These are phyloP conservation scores for Pygoscelis antarcticus DNA, from an alignment of 2,113 vertebrate species.

Conservation along the genomic window DNA sequence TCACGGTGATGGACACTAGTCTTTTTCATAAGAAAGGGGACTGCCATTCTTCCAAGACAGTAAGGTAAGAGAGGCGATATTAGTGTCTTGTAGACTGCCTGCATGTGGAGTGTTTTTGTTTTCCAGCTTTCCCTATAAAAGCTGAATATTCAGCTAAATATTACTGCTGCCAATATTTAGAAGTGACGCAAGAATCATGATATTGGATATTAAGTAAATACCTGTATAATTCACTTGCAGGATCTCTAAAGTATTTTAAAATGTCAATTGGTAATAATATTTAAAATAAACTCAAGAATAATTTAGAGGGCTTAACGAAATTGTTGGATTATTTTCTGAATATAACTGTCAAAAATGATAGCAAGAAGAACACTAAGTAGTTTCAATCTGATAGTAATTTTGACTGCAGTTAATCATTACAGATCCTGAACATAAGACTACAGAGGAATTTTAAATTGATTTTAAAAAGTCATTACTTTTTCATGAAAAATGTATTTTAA, in stretches of 20 bases:
- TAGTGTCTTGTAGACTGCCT: neutral
- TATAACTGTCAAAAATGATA: neutral
- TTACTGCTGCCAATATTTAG: neutral
- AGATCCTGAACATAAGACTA: neutral
- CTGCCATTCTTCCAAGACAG: neutral
- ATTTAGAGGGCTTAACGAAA: neutral
- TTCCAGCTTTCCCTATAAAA: neutral
- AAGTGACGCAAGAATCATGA: neutral
- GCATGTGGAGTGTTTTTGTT: neutral
- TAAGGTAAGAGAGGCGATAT: neutral
- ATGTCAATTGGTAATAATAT: neutral
- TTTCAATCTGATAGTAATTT: neutral
- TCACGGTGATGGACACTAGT: fast-evolving
- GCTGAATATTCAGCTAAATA: neutral
- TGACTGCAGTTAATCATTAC: neutral
- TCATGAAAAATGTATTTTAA: neutral
- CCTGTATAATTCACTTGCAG: neutral
- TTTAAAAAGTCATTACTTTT: neutral
- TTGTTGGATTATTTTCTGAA: neutral
- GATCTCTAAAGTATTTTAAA: neutral
- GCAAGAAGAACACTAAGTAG: neutral
- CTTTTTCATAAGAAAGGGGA: neutral
- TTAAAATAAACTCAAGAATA: neutral
- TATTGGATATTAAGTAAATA: neutral
- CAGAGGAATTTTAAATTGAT: neutral